Base-by-base conservation (phyloP, 1,140 invertebrate species). In the Tachypleus tridentatus region DNA sequence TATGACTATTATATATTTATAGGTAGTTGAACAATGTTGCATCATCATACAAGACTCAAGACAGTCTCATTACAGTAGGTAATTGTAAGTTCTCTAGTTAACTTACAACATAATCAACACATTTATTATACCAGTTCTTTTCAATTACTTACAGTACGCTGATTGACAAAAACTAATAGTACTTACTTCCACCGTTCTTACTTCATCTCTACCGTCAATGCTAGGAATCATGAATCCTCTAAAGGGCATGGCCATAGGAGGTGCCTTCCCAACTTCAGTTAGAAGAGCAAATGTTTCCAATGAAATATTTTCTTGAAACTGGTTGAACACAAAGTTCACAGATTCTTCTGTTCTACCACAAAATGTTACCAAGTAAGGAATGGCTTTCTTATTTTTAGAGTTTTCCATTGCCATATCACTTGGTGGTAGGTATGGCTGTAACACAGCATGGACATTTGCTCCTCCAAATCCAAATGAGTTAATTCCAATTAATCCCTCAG, bases 391-490 rank as follows among this genome's bases (percentile, higher is more conserved):
- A 5, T 60, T 57, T 4, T 7, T 67, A 64, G 10, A 48, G 73
- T 89, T 88, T 29, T 29, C 29, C 29, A 29, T 29, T 29, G 29
- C 29, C 29, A 0, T 29, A 29, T 29, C 29, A 29, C 29, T 29
- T 29, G 29, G 29, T 29, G 29, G 29, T 29, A 29, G 0, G 29
- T 29, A 29, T 2, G 87, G 87, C 71, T 86, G 84, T 0, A 98
- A 78, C 62, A 98, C 79, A 1, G 92, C 77, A 77, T 98, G 95
- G 10, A 90, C 93, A 79, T 98, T 98, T 48, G 93, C 91, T 60
- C 96, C 96, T 64, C 96, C 96, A 79, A 98, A 98, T 29, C 96
- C 96, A 77, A 98, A 98, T 3, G 92, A 97, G 77, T 97, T 98
- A 3, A 98, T 73, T 5, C 84, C 94, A 52, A 91, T 84, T 48